A percentile compares a stretch with the other conserved stretches of the same genome.
Conservation (phyloP, 2,888 invertebrate genomes). For the Macrophya alboannulata region DNA sequence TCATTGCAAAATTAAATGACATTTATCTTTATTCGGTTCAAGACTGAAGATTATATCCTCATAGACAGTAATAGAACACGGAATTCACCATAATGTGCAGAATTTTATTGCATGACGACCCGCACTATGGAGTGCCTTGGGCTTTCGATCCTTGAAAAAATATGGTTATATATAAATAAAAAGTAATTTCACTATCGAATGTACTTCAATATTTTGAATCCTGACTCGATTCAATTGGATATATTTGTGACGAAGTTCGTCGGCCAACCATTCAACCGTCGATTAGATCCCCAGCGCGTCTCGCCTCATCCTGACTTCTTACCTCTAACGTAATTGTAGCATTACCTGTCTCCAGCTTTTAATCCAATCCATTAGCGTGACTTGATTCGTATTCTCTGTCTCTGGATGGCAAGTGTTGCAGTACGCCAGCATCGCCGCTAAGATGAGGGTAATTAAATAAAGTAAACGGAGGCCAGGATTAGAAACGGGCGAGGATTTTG, state of each 20-base stretch:
- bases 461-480: conserved; percentile 61
- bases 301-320: conserved; percentile 31
- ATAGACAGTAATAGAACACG: background rate
- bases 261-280: conserved; percentile 35
- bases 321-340: conserved; percentile 62
- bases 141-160: background rate
- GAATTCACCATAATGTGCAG: background rate
- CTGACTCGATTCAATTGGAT: background rate
- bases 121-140: background rate
- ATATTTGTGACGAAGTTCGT: conserved; percentile 31
- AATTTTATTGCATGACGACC: conserved; percentile 1
- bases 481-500: conserved; percentile 46
- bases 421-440: conserved; percentile 33
- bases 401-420: conserved; percentile 28
- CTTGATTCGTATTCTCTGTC: conserved; percentile 54
- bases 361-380: conserved; percentile 65
- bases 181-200: background rate
- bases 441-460: conserved; percentile 66
- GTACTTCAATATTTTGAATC: background rate
- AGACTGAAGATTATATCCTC: background rate
- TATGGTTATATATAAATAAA: background rate
- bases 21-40: background rate
- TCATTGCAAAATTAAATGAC: background rate
- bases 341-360: conserved; percentile 65
- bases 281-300: conserved; percentile 32